Evolutionary conservation across 1,140 invertebrate species (phyloP).

Genomic region (Tigriopus japonicus): DNA sequence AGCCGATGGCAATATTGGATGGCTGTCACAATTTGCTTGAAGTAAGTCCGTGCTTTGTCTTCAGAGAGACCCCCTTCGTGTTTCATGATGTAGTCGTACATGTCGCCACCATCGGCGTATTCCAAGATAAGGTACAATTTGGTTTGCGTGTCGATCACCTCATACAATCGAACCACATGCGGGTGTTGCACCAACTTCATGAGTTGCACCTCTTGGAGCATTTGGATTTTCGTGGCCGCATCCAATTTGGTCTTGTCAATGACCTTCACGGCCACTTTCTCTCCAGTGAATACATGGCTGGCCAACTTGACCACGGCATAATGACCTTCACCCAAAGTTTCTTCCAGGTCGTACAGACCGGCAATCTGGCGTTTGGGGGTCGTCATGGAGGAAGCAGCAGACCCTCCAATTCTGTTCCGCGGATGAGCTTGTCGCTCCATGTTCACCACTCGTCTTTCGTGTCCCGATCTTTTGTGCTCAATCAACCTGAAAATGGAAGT

Average conservation of each 20-base stretch:
- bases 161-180: conserved; percentile 92
- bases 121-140: conserved; percentile 91
- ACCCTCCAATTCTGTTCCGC: conserved; percentile 17
- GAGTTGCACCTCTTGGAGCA: conserved; percentile 88
- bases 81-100: conserved; percentile 97
- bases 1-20: conserved; percentile 95
- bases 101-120: conserved; percentile 92
- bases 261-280: conserved; percentile 69
- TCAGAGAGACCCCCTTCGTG: conserved; percentile 11
- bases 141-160: conserved; percentile 95
- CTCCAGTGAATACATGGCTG: conserved; percentile 95
- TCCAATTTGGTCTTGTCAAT: conserved; percentile 98
- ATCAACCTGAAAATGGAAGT: too few relatives aligned
- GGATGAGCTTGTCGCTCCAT: not conserved
- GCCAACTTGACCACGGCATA: conserved; percentile 98
- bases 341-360: conserved; percentile 85
- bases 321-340: conserved; percentile 77
- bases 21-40: conserved; percentile 73
- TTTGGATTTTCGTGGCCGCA: conserved; percentile 81
- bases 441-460: not conserved
- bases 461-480: too few relatives aligned
- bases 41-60: conserved; percentile 7
- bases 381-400: conserved; percentile 23
- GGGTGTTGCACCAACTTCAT: conserved; percentile 99
- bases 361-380: conserved; percentile 60